Percentiles rank a stretch among this genome's conserved stretches.
Evolutionary conservation across 2,888 invertebrate species (phyloP).

Genomic region (Temnothorax unifasciatus): DNA sequence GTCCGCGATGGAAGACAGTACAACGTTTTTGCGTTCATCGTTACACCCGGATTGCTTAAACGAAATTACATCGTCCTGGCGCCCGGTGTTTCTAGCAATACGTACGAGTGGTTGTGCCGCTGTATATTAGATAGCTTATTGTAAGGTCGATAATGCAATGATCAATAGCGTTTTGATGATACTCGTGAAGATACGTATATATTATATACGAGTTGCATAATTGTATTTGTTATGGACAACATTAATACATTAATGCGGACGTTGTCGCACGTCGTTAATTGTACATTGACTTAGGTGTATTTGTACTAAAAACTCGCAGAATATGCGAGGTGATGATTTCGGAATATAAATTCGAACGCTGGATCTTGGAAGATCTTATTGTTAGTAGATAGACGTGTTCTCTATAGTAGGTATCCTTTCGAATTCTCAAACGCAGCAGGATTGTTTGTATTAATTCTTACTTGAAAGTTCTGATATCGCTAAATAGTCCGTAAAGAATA

Average conservation of each 20-base stretch:
- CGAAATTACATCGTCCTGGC: slow-evolving; percentile 34
- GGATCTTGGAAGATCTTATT: neutral
- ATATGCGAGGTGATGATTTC: neutral
- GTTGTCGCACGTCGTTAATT: neutral
- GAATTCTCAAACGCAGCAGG: slow-evolving; percentile 20
- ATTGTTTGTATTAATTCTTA: slow-evolving; percentile 37
- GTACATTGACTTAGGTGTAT: slow-evolving; percentile 32
- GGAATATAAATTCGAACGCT: slow-evolving; percentile 19
- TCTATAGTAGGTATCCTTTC: slow-evolving; percentile 22
- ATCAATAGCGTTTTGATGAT: slow-evolving; percentile 16
- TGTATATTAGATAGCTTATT: slow-evolving; percentile 44
- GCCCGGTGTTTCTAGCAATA: slow-evolving; percentile 45
- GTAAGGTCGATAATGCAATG: slow-evolving; percentile 27
- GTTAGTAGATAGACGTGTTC: neutral
- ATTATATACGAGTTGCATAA: slow-evolving; percentile 40
- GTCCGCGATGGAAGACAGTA: neutral
- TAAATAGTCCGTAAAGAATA: slow-evolving; percentile 20
- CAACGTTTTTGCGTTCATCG: slow-evolving; percentile 16
- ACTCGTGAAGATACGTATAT: slow-evolving; percentile 22
- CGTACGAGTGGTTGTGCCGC: slow-evolving; percentile 33
- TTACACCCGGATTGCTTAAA: slow-evolving; percentile 37
- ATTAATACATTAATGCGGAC: neutral
- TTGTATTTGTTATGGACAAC: slow-evolving; percentile 42
- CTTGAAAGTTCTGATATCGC: slow-evolving; percentile 38
- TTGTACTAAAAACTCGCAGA: slow-evolving; percentile 1